Base-by-base conservation (phyloP, 1,140 invertebrate species). In the Arctopsyche grandis region DNA sequence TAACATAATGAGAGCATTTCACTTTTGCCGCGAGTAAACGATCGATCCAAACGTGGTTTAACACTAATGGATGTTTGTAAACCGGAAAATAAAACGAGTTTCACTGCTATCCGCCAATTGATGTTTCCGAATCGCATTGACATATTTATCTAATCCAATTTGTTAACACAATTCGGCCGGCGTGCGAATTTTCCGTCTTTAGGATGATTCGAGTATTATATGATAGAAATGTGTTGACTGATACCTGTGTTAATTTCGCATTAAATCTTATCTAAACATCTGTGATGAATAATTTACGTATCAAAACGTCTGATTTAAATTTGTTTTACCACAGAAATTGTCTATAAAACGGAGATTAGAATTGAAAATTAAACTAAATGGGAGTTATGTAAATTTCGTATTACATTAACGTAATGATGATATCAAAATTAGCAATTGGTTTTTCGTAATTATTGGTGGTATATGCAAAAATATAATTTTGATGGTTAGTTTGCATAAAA, bases 1-100 rank as follows among this genome's bases (percentile, higher is more conserved):
- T 14, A 9, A 10, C 21, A 26, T 26, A 71, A 78, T 46, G 69
- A 43, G 77, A 79, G 48, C 78, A 74, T 79, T 79, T 79, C 78
- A 79, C 78, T 79, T 79, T 79, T 79, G 22, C 9, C 19, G 16
- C 38, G 56, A 44, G 43, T 21, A 73, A 73, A 73, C 16, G 56
- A 60, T 22, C n/a, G 63, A 56, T 24, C 16, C 5, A 66, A 66
- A 66, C 10, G 16, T 26, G 63, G 63, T 12, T 38, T 38, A 38
- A 7, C 29, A 56, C 24, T 74, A 74, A 74, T 74, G 22, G 71
- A 74, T 56, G 19, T 74, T 74, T 74, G 24, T 46, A 14, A 74
- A 74, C 48, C 71, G 71, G 69, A 73, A 73, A 73, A 73, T 21
- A 21, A 52, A 74, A 74, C 71, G 48, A 56, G 71, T 74, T 74